Evolutionary conservation across 2,113 vertebrate species (phyloP), one percentile per base, ranked within the genome.

Genomic region (Ifrita kowaldi): DNA sequence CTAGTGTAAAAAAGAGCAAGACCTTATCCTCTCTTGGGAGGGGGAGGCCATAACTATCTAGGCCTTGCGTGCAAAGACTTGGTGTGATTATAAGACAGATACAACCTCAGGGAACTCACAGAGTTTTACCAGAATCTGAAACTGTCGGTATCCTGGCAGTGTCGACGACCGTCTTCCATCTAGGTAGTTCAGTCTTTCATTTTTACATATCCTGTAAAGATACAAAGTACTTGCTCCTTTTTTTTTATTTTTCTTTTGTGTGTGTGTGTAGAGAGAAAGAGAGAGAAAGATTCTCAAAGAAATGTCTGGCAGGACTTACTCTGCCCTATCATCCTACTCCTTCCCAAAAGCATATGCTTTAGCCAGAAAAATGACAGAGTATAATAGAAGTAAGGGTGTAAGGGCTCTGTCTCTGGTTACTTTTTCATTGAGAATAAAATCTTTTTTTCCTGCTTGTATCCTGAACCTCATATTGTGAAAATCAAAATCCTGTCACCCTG

Each of bases 161-260:
- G 37, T 47, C 24, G 1, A 5, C 2, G 2, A 65, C 53, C 5
- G 2, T 49, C 46, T 82, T 49, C 46, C 57, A 14, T 27, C 37
- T 52, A 26, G 16, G 23, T 16, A 69, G 50, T 28, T 74, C n/a
- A 78, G 35, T 35, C 55, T 46, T 68, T 49, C 14, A 49, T 82
- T 78, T 70, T 42, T 28, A 49, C 30, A 53, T n/a, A 56, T 76
- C 11, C 39, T 49, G 11, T 32, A 88, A 44, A 76, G 22, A 81
- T 67, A 52, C 1, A 56, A 77, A 89, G 60, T 10, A 10, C 4
- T 15, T 41, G 20, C 16, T 9, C 4, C 1, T 11, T 41, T 56
- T 9, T 30, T 6, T 24, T 3, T 21, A 6, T 13, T 8, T 30
- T 32, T 7, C 9, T 7, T 32, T 6, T 6, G 2, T 68, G 10